Base-by-base conservation (phyloP, 2,797 vertebrate species). In the Sparidentex hasta region DNA sequence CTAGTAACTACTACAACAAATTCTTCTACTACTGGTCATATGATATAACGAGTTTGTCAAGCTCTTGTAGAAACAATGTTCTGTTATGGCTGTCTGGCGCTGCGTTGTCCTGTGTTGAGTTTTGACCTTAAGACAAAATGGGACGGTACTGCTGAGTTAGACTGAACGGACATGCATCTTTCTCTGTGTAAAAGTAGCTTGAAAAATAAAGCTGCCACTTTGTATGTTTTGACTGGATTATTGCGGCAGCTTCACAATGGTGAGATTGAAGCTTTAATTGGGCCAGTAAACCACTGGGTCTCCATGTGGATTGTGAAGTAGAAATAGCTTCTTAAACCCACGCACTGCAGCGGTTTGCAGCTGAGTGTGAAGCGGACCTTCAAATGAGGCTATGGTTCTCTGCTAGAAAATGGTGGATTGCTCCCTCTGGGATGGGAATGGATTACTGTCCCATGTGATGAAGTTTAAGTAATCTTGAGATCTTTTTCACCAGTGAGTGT, bases 291-390 rank as follows among this genome's bases (percentile, higher is more conserved):
- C 87, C 81, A 91, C 65, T 57, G 71, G 63, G 84, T 88, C 87
- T 69, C 81, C 77, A 80, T 80, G 83, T 82, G 88, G 52, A 90
- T 87, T 80, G 78, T 83, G 85, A 93, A 90, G 83, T 89, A 82
- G 74, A 89, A 93, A 86, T 88, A 80, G 76, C 69, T 87, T 72
- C 58, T 65, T 88, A 55, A 9, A 38, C 38, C 38, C 38, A 38
- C 38, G 38, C 38, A 11, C 9, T 38, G 38, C 2, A 2, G 38
- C 38, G 9, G 38, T 38, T 38, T 38, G 38, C 38, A 38, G 33
- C 33, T 7, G 7, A 9, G 38, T 38, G 38, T 38, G 38, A 38
- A 38, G 38, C 2, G 38, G 38, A 38, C 38, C 38, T 9, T 9
- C 38, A 38, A 38, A 38, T 38, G 38, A 38, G 38, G 38, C 38